Percentiles rank a stretch among this genome's conserved stretches.
These are phyloP conservation scores for Stomatorhinus walkeri DNA, from an alignment of 2,797 vertebrate genomes.

Conservation along the genomic window DNA sequence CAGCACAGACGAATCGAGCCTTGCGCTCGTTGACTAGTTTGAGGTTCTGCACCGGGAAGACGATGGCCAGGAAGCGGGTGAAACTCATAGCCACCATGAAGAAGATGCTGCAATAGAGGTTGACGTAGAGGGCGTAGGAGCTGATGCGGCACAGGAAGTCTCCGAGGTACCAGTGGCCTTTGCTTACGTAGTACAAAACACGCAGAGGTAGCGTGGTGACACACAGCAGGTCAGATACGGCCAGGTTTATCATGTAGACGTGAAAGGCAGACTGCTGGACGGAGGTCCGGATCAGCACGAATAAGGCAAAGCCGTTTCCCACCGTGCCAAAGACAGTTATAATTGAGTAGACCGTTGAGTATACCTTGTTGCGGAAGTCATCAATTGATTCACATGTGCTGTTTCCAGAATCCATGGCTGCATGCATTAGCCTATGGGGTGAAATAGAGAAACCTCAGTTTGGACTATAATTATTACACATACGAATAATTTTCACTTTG, in stretches of 20 bases:
- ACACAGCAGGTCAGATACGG: constrained; percentile 79
- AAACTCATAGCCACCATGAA: constrained; percentile 94
- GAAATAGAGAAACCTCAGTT: constrained; percentile 7
- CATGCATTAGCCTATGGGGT: background rate
- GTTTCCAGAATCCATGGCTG: background rate
- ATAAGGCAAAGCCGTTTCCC: constrained; percentile 77
- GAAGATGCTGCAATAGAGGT: constrained; percentile 90
- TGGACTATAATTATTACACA: background rate
- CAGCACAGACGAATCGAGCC: constrained; percentile 62
- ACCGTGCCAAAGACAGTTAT: constrained; percentile 75
- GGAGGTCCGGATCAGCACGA: constrained; percentile 68
- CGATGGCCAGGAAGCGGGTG: constrained; percentile 86
- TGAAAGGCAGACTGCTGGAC: constrained; percentile 75
- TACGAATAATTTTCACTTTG: background rate
- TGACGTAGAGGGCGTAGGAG: constrained; percentile 85
- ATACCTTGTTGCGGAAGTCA: constrained; percentile 84
- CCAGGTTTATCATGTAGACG: constrained; percentile 87
- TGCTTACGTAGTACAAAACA: constrained; percentile 75
- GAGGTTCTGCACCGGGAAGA: constrained; percentile 80
- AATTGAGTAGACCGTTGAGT: constrained; percentile 79
- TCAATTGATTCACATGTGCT: constrained; percentile 56
- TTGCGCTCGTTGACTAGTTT: constrained; percentile 65
- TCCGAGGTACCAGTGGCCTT: constrained; percentile 74
- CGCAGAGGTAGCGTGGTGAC: constrained; percentile 82
- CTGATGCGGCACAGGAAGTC: constrained; percentile 80